Evolutionary conservation across 1,140 invertebrate genomes (phyloP).

Genomic region (Stegodyphus mimosarum): DNA sequence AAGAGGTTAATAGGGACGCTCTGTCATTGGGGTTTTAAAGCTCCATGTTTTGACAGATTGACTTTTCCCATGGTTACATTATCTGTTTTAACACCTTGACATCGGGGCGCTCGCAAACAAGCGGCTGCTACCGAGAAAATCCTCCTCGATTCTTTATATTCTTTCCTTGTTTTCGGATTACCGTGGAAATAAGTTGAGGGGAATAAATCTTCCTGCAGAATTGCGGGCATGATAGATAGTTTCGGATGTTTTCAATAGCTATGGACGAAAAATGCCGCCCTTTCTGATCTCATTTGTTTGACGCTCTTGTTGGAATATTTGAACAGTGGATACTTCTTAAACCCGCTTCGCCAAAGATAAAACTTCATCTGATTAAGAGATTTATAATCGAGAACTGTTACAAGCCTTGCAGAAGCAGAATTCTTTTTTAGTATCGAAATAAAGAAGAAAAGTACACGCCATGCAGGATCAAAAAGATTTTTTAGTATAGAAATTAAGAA

Average conservation of each 20-base stretch:
- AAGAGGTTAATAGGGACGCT: constrained; percentile 57
- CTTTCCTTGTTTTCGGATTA: constrained; percentile 61
- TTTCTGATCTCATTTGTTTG: constrained; percentile 43
- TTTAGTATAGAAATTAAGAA: no score
- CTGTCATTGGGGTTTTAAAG: constrained; percentile 57
- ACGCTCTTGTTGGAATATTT: background rate
- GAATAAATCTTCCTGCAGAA: constrained; percentile 39
- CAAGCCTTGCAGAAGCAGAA: background rate
- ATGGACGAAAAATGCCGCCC: constrained; percentile 42
- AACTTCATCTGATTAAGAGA: constrained; percentile 41
- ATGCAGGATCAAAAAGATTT: no score
- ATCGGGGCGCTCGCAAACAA: constrained; percentile 40
- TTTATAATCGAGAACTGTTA: background rate
- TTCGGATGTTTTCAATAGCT: constrained; percentile 47
- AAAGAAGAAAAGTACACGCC: no score
- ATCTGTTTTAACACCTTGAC: constrained; percentile 60
- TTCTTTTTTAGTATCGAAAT: no score
- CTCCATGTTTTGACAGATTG: constrained; percentile 57
- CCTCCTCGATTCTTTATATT: constrained; percentile 46
- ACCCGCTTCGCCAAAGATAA: constrained; percentile 18
- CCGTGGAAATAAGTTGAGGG: constrained; percentile 29
- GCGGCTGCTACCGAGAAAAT: constrained; percentile 13
- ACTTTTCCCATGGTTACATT: constrained; percentile 60
- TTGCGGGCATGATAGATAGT: constrained; percentile 52
- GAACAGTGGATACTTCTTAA: background rate